Evolutionary conservation across 2,113 vertebrate genomes (phyloP), one percentile per base, ranked within the genome.

Genomic region (Chaetodon auriga): DNA sequence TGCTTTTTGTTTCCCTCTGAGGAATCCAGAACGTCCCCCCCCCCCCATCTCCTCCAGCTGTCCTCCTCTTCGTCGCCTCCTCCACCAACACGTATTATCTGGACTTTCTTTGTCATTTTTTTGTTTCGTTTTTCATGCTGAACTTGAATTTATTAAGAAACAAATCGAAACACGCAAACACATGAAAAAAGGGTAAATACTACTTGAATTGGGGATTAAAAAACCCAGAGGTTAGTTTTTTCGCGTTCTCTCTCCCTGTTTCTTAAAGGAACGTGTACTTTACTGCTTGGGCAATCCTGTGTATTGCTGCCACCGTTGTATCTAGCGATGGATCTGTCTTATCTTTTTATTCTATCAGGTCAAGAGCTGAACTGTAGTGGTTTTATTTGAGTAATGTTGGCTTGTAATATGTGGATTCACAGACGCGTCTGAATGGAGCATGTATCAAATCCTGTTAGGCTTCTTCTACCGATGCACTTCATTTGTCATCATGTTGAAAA

Each of bases 211-310:
- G 93, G 95, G 92, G 93, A 82, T 84, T 82, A 70, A 86, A 86
- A 93, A 94, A 91, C 91, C 94, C 92, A 87, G 87, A 90, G 75
- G 73, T 92, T 94, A 90, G 87, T 70, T 90, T 92, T 93, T 94
- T 90, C 93, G 88, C 92, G 94, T 94, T 95, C 95, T 95, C 94
- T 94, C 95, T 95, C 94, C 95, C 95, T 96, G 95, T 96, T 96
- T 96, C 95, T 96, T 95, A 96, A 95, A 95, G 95, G 95, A 96
- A 96, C 95, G 95, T 96, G 95, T 96, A 93, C 92, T 95, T 95
- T 95, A 95, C 94, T 95, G 93, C 94, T 95, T 93, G 93, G 92
- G 94, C 95, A 94, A 94, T 95, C 93, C 94, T 96, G 95, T 95
- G 95, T 95, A 95, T 95, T 95, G 94, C 95, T 93, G 91, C 90